Evolutionary conservation across 2,888 invertebrate genomes (phyloP), one percentile per base, ranked within the genome.

Genomic region (Serripes groenlandicus): DNA sequence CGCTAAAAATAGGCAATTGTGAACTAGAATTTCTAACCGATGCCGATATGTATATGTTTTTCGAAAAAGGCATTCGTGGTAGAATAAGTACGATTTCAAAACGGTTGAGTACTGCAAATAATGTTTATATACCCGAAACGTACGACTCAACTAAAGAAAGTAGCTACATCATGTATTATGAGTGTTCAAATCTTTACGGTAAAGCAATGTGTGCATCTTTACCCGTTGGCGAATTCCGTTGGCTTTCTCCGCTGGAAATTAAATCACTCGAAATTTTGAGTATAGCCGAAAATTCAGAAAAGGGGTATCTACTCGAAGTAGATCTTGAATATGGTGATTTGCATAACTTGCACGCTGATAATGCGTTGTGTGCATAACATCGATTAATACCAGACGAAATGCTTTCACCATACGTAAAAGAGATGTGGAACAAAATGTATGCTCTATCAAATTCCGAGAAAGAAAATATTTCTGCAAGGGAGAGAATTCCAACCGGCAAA

Each of bases 31-130:
- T 68, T 11, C 26, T 68, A 18, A 68, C 37, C 21, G 68, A 68
- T 26, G 37, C 68, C 21, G 68, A 68, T 42, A 68, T 68, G 68
- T 42, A 68, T 26, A 30, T 68, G 26, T 68, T 68, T 42, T 37
- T 68, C 26, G 68, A 68, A 42, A 35, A 68, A 18, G 15, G n/a
- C 7, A 37, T 68, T 2, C 35, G 68, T 23, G 68, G 68, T 15
- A 42, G 68, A 23, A 42, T 37, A 15, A 9, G 37, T n/a, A 42
- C 42, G n/a, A 42, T 42, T 3, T 23, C 42, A 21, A 68, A 68
- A 42, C 35, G 68, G 9, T 26, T 37, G 3, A 42, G 37, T n/a
- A 42, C 23, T 35, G 68, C 68, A 37, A 68, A 68, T 42, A 68
- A 68, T 26, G 26, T 26, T 26, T 18, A 68, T 34, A 21, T 30